Evolutionary conservation across 1,140 invertebrate species (phyloP), one percentile per base, ranked within the genome.

Genomic region (Drosophila simulans): DNA sequence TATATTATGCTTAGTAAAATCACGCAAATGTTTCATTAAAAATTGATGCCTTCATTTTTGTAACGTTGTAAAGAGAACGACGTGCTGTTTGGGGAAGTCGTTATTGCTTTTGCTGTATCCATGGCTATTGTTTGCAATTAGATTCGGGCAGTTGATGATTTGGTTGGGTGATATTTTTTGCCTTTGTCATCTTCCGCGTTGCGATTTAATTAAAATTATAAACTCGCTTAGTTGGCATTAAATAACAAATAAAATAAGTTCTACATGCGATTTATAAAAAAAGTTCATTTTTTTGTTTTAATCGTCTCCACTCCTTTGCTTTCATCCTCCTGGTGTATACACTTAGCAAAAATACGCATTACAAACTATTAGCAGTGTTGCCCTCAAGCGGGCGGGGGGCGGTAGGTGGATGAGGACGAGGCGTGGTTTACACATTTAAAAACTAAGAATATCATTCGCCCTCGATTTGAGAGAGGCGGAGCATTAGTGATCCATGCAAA

Each of bases 201-300:
- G 48, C 58, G 46, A 52, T 56, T 80, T 56, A 77, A 74, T 84
- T 89, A 84, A 84, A 89, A 90, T 89, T 84, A 88, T 79, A 66
- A 85, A 85, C 82, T 86, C 81, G 77, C 82, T 81, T 86, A 86
- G 69, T 77, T 70, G 68, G 80, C 84, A 89, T 89, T 89, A 89
- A 89, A 89, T 89, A 89, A 89, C 84, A 89, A 89, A 84, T 84
- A 60, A 89, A 84, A 80, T 75, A 88, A 76, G 49, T 74, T 88
- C 60, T 83, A 88, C 62, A 74, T 74, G 71, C 71, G 70, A 62
- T 73, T 71, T 62, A 68, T 64, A 77, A 80, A 80, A 80, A 57
- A 63, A 52, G 39, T 69, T 49, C 12, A 40, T 63, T 60, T 53
- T 34, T 45, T 20, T 15, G 43, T 48, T 42, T 53, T 31, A 22